Base-by-base conservation (phyloP, 2,113 vertebrate genomes). In the Callospermophilus lateralis region DNA sequence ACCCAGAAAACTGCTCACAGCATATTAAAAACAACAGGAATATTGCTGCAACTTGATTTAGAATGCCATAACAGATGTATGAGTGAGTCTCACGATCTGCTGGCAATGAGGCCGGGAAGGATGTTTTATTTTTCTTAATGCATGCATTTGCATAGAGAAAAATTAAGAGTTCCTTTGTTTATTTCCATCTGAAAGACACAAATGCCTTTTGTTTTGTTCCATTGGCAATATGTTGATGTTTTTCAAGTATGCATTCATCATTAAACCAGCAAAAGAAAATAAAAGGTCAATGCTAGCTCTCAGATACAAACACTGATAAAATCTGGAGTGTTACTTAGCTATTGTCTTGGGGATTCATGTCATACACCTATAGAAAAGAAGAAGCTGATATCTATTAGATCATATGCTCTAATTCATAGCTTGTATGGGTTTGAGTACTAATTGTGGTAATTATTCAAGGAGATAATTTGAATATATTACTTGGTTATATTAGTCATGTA, bases 91-190 rank as follows among this genome's bases (percentile, higher is more conserved):
- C 88, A 42, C 0, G 34, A 92, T 91, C 86, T 83, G 80, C 32
- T 92, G 73, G n/a, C 67, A 55, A 32, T 84, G 80, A 58, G 34
- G 68, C 86, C 5, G 30, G 6, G 15, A 78, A 55, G 30, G 17
- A 42, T 74, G 53, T 67, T 85, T 91, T 80, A 89, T 86, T 94
- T 96, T 94, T 79, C 77, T 89, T 90, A 93, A 86, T 74, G 39
- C 28, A n/a, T 70, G 30, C 68, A 93, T 95, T 96, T 97, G 55
- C 61, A 95, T 34, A 88, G 83, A 86, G 53, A 92, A 97, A 96
- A 95, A 94, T 77, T 89, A 95, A 88, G 42, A 89, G 30, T 84
- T 65, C 28, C 63, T 94, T 87, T 96, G 93, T 95, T 97, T 97
- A 85, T 58, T 84, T 53, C 20, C 79, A 61, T 84, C 74, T 42